phyloP scores from a whole-genome alignment of 2,888 invertebrate species.

The Conus canariensis region DNA sequence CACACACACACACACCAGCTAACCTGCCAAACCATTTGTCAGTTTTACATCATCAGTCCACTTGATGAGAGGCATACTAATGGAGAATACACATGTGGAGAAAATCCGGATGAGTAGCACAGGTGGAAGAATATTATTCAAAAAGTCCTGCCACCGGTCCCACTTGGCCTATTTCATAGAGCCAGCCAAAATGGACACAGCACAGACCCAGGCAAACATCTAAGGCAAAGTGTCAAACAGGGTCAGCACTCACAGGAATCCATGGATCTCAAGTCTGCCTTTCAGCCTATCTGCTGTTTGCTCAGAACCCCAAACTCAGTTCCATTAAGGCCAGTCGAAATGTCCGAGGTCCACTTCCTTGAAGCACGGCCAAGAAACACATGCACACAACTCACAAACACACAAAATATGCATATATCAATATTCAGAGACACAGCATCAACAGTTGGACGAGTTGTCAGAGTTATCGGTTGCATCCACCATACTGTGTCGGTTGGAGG shows the following conservation, averaged over 20 bases:
- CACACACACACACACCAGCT: not conserved
- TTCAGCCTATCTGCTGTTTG: not conserved
- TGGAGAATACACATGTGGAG: not conserved
- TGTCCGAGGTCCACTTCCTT: not conserved
- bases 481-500: conserved; percentile 64
- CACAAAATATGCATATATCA: not conserved
- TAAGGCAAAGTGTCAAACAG: not conserved
- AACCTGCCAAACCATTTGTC: not conserved
- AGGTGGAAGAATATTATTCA: not conserved
- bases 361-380: not conserved
- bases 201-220: not conserved
- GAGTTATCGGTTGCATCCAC: conserved; percentile 54
- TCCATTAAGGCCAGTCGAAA: not conserved
- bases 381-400: not conserved
- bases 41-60: not conserved
- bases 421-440: not conserved
- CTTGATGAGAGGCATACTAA: not conserved
- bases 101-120: not conserved
- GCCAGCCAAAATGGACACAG: not conserved
- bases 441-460: conserved; percentile 46
- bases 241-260: not conserved
- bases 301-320: not conserved
- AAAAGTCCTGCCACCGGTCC: not conserved
- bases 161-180: not conserved
- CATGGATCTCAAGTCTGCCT: not conserved